Conservation (phyloP, 2,888 invertebrate species). For the Herminia tarsipennalis region DNA sequence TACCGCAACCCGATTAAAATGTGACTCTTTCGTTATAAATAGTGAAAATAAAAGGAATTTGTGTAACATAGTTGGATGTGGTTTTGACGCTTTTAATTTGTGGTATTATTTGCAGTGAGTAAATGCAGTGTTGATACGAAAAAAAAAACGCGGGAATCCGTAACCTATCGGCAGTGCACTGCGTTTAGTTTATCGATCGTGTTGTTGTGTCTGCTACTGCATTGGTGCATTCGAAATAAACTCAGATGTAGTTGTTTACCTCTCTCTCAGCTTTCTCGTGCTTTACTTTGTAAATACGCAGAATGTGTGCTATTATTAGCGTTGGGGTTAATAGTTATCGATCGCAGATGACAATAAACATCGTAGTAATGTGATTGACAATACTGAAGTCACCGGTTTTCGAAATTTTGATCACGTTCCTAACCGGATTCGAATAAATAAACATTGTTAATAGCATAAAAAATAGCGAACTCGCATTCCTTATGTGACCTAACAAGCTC, state of each 20-base stretch:
- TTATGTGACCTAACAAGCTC: constrained; percentile 62
- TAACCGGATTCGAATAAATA: constrained; percentile 53
- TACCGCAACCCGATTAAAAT: constrained; percentile 39
- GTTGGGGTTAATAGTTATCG: constrained; percentile 54
- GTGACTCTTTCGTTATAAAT: constrained; percentile 39
- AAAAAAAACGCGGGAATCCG: constrained; percentile 71
- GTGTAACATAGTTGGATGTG: constrained; percentile 19
- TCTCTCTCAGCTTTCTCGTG: constrained; percentile 53
- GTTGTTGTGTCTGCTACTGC: constrained; percentile 64
- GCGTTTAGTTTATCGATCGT: constrained; percentile 74
- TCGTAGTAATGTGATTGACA: constrained; percentile 28
- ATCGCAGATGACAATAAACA: constrained; percentile 44
- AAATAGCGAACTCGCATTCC: constrained; percentile 61
- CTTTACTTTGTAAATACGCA: constrained; percentile 40
- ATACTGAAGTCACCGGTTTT: constrained; percentile 36
- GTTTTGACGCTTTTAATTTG: constrained; percentile 11
- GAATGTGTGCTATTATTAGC: constrained; percentile 52
- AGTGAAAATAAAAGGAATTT: constrained; percentile 18
- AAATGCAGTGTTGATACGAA: constrained; percentile 46
- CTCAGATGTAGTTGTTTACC: constrained; percentile 69
- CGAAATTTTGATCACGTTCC: constrained; percentile 42
- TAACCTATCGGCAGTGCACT: constrained; percentile 48
- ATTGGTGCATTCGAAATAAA: constrained; percentile 64
- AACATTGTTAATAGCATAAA: constrained; percentile 40
- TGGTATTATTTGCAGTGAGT: constrained; percentile 26